phyloP scores from a whole-genome alignment of 2,888 invertebrate genomes.

The Caprella mutica region DNA sequence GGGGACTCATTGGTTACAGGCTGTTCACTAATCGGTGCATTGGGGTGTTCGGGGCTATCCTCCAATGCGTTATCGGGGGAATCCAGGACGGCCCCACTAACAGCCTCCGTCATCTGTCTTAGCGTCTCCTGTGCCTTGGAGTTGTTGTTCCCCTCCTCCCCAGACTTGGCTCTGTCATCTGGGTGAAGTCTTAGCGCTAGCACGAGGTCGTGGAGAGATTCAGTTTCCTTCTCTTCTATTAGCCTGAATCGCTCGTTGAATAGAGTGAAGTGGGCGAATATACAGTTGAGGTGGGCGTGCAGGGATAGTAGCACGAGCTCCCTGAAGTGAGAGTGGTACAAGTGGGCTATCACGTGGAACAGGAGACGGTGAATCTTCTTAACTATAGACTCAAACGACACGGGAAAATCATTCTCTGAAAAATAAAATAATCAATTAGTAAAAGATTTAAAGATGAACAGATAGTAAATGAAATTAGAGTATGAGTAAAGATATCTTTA shows the following conservation, averaged over 20 bases:
- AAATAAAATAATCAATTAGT: background rate
- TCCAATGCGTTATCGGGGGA: too few relatives aligned
- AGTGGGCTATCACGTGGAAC: constrained; percentile 95
- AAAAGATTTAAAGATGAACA: too few relatives aligned
- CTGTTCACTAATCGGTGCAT: too few relatives aligned
- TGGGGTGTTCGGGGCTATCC: too few relatives aligned
- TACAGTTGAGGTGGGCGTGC: constrained; percentile 92
- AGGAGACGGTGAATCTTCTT: constrained; percentile 90
- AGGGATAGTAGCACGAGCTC: constrained; percentile 85
- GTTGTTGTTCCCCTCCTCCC: background rate
- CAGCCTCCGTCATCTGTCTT: too few relatives aligned
- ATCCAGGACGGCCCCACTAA: too few relatives aligned
- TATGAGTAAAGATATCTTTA: too few relatives aligned
- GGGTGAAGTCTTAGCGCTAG: constrained; percentile 52
- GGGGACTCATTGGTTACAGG: too few relatives aligned
- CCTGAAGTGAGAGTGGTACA: constrained; percentile 95
- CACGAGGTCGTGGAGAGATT: constrained; percentile 82
- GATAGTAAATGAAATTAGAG: too few relatives aligned
- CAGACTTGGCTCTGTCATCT: constrained; percentile 12
- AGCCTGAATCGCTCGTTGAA: constrained; percentile 73
- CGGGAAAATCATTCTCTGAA: constrained; percentile 83
- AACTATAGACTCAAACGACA: constrained; percentile 84
- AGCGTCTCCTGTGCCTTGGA: background rate
- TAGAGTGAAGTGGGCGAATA: constrained; percentile 89
- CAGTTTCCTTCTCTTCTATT: constrained; percentile 90